phyloP scores from a whole-genome alignment of 2,888 invertebrate species.

The Chaitophorus viminalis region DNA sequence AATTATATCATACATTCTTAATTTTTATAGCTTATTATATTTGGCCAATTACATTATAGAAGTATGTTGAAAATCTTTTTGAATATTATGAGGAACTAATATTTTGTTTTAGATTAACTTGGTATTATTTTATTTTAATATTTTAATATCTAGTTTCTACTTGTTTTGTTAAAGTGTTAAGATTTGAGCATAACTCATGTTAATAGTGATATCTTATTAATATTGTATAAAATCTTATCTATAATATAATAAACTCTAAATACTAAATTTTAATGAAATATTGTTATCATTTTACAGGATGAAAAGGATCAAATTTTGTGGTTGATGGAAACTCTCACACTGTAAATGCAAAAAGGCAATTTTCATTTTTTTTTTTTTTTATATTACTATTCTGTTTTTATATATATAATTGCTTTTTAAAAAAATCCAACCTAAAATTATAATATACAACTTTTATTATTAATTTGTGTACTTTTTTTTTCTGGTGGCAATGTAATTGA shows the following conservation, averaged over 20 bases:
- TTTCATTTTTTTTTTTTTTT: not conserved
- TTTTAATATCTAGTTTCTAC: no score
- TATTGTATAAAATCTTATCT: not conserved
- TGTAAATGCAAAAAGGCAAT: not conserved
- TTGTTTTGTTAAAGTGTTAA: no score
- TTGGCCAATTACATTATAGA: no score
- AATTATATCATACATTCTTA: no score
- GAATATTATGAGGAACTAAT: no score
- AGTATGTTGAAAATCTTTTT: no score
- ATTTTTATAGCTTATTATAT: no score
- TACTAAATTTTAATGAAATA: not conserved
- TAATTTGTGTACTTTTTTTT: not conserved
- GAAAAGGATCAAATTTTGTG: slow-evolving; percentile 52
- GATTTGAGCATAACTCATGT: no score
- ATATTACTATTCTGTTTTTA: not conserved
- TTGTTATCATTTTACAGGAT: slow-evolving; percentile 38
- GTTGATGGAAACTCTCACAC: slow-evolving; percentile 41
- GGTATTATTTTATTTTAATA: no score
- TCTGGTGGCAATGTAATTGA: no score
- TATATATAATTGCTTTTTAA: slow-evolving; percentile 20
- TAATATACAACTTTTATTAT: not conserved
- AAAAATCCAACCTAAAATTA: not conserved
- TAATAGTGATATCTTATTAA: not conserved
- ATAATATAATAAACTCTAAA: no score
- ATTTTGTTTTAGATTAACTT: no score